Percentiles rank a stretch among this genome's conserved stretches.
phyloP scores from a whole-genome alignment of 2,888 invertebrate genomes.

The Apamea sordens region DNA sequence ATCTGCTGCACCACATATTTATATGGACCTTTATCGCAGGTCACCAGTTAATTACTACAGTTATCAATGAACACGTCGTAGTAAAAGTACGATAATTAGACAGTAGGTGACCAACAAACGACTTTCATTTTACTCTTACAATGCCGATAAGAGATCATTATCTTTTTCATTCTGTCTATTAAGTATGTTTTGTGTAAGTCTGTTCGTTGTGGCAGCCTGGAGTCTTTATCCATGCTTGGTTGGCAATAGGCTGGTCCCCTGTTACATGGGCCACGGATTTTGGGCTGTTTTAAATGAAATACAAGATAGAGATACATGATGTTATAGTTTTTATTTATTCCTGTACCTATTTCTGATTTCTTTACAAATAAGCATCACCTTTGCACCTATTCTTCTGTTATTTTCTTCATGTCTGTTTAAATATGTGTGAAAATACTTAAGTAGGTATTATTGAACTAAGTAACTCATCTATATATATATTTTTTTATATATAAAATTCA shows the following conservation, averaged over 20 bases:
- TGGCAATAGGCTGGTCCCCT: neutral
- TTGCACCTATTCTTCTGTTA: too few relatives aligned
- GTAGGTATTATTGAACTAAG: too few relatives aligned
- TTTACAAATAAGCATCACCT: too few relatives aligned
- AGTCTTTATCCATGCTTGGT: neutral
- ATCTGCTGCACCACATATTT: conserved; percentile 67
- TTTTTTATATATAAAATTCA: too few relatives aligned
- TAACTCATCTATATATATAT: too few relatives aligned
- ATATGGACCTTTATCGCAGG: conserved; percentile 67
- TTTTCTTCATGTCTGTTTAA: too few relatives aligned
- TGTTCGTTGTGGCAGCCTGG: conserved; percentile 16
- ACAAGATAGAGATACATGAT: neutral
- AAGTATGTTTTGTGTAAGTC: conserved; percentile 34
- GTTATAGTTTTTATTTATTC: neutral
- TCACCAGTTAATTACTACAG: conserved; percentile 53
- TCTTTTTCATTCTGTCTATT: conserved; percentile 39
- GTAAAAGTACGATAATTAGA: conserved; percentile 54
- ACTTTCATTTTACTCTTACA: conserved; percentile 52
- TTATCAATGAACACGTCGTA: conserved; percentile 58
- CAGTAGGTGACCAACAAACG: conserved; percentile 40
- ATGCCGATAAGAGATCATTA: conserved; percentile 51
- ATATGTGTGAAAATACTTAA: too few relatives aligned
- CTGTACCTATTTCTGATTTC: too few relatives aligned
- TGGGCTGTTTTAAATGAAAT: neutral
- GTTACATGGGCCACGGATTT: too few relatives aligned